Conservation (phyloP, 2,888 invertebrate genomes). For the Nephrotoma appendiculata region DNA sequence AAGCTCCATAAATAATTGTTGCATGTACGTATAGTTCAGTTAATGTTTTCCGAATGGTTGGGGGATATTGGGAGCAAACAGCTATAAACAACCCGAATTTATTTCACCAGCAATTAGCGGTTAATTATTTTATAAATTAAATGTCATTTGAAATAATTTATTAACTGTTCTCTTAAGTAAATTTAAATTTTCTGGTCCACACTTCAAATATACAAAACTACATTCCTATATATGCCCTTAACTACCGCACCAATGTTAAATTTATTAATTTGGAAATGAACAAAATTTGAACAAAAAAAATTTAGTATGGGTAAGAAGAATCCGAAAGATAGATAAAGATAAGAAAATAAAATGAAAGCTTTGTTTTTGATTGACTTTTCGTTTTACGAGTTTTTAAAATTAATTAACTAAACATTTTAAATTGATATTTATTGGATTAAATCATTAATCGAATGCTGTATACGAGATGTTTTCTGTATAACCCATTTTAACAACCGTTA, state of each 20-base stretch:
- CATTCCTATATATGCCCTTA: background rate
- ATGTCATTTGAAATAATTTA: background rate
- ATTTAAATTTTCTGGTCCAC: background rate
- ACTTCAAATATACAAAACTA: background rate
- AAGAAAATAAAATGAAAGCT: background rate
- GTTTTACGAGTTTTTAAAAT: background rate
- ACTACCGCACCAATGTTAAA: background rate
- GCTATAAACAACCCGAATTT: background rate
- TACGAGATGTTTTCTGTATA: background rate
- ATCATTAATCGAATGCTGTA: background rate
- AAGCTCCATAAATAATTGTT: background rate
- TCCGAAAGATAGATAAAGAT: background rate
- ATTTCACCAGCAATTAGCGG: background rate
- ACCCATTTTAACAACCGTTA: background rate
- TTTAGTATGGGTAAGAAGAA: background rate
- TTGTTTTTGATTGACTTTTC: background rate
- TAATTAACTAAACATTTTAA: background rate
- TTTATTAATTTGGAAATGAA: background rate
- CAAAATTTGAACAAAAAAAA: background rate
- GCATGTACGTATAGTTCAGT: background rate
- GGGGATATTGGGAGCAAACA: background rate
- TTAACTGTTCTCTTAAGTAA: background rate
- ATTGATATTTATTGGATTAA: background rate
- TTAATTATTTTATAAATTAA: background rate
- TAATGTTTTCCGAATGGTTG: background rate